Percentiles rank a stretch among this genome's conserved stretches.
Evolutionary conservation across 2,797 vertebrate genomes (phyloP).

Genomic region (Nannoperca australis): DNA sequence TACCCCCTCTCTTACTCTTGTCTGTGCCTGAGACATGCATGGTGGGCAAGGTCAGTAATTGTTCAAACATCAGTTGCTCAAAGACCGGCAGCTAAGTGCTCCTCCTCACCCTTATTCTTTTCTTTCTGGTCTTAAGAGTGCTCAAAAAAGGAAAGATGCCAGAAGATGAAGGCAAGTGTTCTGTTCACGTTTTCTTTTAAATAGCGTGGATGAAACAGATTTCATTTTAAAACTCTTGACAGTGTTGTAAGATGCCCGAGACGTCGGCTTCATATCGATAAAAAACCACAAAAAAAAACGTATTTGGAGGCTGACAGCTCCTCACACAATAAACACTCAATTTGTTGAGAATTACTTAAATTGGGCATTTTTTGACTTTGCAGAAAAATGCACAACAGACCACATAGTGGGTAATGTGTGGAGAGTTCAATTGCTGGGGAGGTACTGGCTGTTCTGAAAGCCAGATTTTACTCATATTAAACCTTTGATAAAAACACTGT

Average conservation of each 20-base stretch:
- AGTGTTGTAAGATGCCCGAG: background rate
- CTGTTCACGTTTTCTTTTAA: slow-evolving; percentile 19
- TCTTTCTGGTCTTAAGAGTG: background rate
- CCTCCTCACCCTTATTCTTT: slow-evolving; percentile 8
- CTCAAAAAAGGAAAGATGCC: slow-evolving; percentile 10
- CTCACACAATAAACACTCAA: background rate
- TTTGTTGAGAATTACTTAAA: slow-evolving; percentile 1
- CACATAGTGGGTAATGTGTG: slow-evolving; percentile 10
- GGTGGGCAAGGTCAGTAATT: slow-evolving; percentile 68
- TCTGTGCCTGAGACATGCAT: slow-evolving; percentile 34
- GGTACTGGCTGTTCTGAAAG: slow-evolving; percentile 21
- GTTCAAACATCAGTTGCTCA: slow-evolving; percentile 77
- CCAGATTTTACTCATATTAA: slow-evolving; percentile 28
- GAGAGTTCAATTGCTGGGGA: slow-evolving; percentile 21
- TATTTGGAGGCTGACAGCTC: background rate
- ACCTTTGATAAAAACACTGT: slow-evolving; percentile 7
- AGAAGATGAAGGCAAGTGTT: slow-evolving; percentile 8
- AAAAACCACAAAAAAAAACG: background rate
- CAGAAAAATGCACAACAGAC: slow-evolving; percentile 22
- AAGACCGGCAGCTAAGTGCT: slow-evolving; percentile 37
- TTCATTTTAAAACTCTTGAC: background rate
- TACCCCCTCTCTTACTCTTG: slow-evolving; percentile 56
- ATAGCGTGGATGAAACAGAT: background rate
- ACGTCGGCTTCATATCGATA: background rate
- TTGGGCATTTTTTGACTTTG: slow-evolving; percentile 2